A percentile compares a stretch with the other conserved stretches of the same genome.
Conservation (phyloP, 2,797 vertebrate genomes). For the Spinibarbus caldwelli region DNA sequence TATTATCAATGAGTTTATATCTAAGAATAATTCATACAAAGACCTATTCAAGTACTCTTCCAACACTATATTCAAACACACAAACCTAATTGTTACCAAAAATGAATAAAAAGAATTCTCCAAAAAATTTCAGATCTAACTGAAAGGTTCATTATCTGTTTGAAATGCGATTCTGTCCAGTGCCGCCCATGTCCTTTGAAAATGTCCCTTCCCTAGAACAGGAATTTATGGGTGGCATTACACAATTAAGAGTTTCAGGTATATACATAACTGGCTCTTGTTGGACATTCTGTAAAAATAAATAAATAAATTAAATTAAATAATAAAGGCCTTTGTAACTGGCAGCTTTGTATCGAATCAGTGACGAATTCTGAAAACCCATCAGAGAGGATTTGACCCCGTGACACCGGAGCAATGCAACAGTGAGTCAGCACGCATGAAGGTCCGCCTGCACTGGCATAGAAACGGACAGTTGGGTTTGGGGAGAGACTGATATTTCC, state of each 20-base stretch:
- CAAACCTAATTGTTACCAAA: not conserved
- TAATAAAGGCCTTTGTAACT: slow-evolving; percentile 39
- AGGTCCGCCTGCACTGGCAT: slow-evolving; percentile 20
- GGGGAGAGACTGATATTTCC: slow-evolving; percentile 37
- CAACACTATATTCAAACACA: not conserved
- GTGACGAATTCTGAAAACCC: slow-evolving; percentile 35
- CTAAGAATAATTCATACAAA: not conserved
- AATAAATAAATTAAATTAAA: no score
- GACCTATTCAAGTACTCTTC: not conserved
- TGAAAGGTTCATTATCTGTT: slow-evolving; percentile 16
- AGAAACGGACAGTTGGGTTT: slow-evolving; percentile 10
- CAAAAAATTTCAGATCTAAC: not conserved
- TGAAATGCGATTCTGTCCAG: slow-evolving; percentile 7
- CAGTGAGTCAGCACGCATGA: slow-evolving; percentile 57
- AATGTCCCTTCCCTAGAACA: slow-evolving; percentile 50
- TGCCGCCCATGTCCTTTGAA: slow-evolving; percentile 47
- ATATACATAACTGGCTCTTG: not conserved
- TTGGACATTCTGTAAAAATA: no score
- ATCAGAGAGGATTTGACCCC: slow-evolving; percentile 50
- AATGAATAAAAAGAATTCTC: not conserved
- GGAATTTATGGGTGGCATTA: slow-evolving; percentile 23
- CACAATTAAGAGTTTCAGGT: slow-evolving; percentile 13
- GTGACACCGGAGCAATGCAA: slow-evolving; percentile 60
- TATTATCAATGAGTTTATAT: slow-evolving; percentile 3
- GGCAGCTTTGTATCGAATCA: slow-evolving; percentile 51